Base-by-base conservation (phyloP, 1,140 invertebrate species). In the Sitobion miscanthi region DNA sequence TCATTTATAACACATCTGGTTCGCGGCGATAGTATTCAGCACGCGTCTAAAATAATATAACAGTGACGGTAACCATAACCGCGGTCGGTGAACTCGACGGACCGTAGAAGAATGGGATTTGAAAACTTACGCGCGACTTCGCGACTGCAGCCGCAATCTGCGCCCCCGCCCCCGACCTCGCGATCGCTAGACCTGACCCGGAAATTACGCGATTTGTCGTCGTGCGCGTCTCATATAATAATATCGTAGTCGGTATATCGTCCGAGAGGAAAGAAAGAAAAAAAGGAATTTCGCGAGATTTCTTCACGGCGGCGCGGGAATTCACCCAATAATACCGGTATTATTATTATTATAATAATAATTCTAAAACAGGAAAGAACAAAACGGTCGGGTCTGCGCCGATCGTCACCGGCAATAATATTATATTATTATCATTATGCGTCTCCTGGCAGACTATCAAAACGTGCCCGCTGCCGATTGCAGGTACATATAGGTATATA, bases 351-450 rank as follows among this genome's bases (percentile, higher is more conserved):
- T n/a, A 14, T 21, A 14, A 30, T 69, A 69, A 69, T 69, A n/a
- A n/a, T n/a, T n/a, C 11, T 69, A n/a, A 30, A 69, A 69, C 62
- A 69, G 62, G 62, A 69, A 69, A 69, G 62, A 69, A 69, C 11
- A 69, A 69, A n/a, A 69, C 4, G 62, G 62, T 69, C n/a, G n/a
- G 62, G 62, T 69, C 62, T 14, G 30, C n/a, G 30, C 4, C n/a
- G 62, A 69, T n/a, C 62, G 30, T n/a, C 62, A 77, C 14, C 14
- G 62, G 30, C n/a, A 77, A 77, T 77, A 35, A 77, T 77, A 77
- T 77, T 77, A n/a, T 77, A 77, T 77, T 77, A 69, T 69, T 52
- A n/a, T 69, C n/a, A 69, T 69, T 77, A 77, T 77, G 62, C 62
- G 62, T 77, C 14, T 77, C n/a, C 11, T 77, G 62, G 62, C 62